These are phyloP conservation scores for Microctonus aethiopoides DNA, from an alignment of 2,888 invertebrate genomes.

Conservation along the genomic window DNA sequence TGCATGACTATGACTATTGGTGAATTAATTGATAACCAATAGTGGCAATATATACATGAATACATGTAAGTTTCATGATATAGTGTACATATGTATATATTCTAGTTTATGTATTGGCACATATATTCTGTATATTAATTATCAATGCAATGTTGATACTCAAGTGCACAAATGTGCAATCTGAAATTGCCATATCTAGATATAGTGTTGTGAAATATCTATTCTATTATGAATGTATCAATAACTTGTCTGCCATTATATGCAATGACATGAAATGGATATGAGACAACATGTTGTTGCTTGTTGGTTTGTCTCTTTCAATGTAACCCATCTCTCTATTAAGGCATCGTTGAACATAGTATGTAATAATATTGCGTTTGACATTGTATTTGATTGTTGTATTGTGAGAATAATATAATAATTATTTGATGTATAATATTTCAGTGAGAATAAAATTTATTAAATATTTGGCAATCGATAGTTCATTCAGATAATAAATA, in stretches of 20 bases:
- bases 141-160: not conserved
- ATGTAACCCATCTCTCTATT: not conserved
- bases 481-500: too few species aligned
- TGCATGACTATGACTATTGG: not conserved
- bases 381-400: too few species aligned
- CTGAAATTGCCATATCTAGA: not conserved
- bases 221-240: not conserved
- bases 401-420: too few species aligned
- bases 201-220: not conserved
- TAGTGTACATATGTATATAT: not conserved
- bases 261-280: not conserved
- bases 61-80: too few species aligned
- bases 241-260: not conserved
- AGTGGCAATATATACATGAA: too few species aligned
- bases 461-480: too few species aligned
- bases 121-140: not conserved
- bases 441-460: too few species aligned
- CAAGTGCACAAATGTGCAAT: not conserved
- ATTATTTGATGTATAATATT: too few species aligned
- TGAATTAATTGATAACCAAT: not conserved
- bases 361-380: too few species aligned
- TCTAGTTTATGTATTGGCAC: not conserved
- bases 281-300: not conserved
- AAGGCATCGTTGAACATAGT: too few species aligned
- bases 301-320: not conserved